Conservation (phyloP, 2,888 invertebrate genomes). For the Drosophila anomelani region DNA sequence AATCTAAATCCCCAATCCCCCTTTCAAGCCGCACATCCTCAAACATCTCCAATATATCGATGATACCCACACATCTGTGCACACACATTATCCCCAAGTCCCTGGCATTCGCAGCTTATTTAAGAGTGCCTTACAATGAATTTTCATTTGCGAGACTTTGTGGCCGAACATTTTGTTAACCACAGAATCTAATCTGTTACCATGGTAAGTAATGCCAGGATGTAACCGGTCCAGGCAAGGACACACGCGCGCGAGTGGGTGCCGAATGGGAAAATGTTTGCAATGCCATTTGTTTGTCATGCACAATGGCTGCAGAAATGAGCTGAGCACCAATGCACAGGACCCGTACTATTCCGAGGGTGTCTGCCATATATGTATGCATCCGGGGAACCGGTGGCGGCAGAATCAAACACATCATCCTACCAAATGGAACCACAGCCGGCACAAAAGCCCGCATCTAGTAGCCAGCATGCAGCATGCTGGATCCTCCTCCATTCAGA, state of each 20-base stretch:
- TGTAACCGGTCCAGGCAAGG: slow-evolving; percentile 6
- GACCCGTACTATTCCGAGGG: slow-evolving; percentile 1
- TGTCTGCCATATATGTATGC: slow-evolving; percentile 42
- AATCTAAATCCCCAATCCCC: not conserved
- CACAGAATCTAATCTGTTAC: slow-evolving; percentile 49
- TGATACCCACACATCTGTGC: slow-evolving; percentile 3
- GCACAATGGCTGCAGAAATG: slow-evolving; percentile 54
- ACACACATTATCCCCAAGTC: slow-evolving; percentile 26
- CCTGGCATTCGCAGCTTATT: slow-evolving; percentile 28
- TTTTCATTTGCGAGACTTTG: slow-evolving; percentile 29
- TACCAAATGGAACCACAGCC: slow-evolving; percentile 47
- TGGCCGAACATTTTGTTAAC: slow-evolving; percentile 46
- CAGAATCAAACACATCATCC: slow-evolving; percentile 38
- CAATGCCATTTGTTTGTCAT: slow-evolving; percentile 57
- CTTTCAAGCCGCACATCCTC: not conserved
- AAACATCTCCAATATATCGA: not conserved
- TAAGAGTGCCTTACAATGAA: slow-evolving; percentile 34
- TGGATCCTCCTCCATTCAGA: slow-evolving; percentile 8
- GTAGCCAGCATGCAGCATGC: slow-evolving; percentile 23
- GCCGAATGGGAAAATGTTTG: slow-evolving; percentile 32
- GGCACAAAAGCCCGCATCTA: slow-evolving; percentile 15
- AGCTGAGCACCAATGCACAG: slow-evolving; percentile 36
- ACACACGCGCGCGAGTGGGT: not conserved
- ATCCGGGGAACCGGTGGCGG: slow-evolving; percentile 14
- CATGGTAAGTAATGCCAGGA: slow-evolving; percentile 44